Base-by-base conservation (phyloP, 2,888 invertebrate species). In the Acanthacorydalis orientalis region DNA sequence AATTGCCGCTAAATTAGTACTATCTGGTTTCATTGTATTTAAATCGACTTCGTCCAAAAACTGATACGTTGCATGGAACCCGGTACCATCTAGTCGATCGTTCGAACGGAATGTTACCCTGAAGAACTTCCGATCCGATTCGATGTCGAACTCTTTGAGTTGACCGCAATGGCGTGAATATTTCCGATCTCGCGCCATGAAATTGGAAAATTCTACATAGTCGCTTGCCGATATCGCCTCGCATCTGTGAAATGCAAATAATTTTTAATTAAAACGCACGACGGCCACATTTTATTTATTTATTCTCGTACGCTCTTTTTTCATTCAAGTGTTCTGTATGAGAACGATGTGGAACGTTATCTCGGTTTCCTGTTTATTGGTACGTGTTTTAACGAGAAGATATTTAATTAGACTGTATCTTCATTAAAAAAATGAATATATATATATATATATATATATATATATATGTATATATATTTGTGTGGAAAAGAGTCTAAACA, bases 131-230 rank as follows among this genome's bases (percentile, higher is more conserved):
- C 85, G 77, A 60, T 95, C 92, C 6, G 93, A 93, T 56, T 82
- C 80, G 38, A 89, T 77, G 59, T 82, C 79, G 61, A 88, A 85
- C 57, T 83, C 83, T 58, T 78, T 78, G 64, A 80, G 73, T 57
- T 82, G 80, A 7, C 95, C 95, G 64, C 96, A 97, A 63, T 88
- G 83, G 59, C 89, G 77, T 43, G 82, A 77, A 65, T 85, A 89
- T 64, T 91, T 90, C 59, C 87, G 76, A 68, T 97, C 96, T 55
- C 83, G 78, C 52, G 86, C 80, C 74, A 87, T 79, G 63, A 84
- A 91, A 70, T 96, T 97, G 43, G 93, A 93, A 68, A 97, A 92
- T 64, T 95, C 90, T 46, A 97, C 87, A 67, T 85, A 95, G 67
- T 97, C 97, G 60, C 93, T 95, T 40, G 90, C 88, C 2, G 92